A percentile compares a stretch with the other conserved stretches of the same genome.
Evolutionary conservation across 2,113 vertebrate species (phyloP).

Genomic region (Phrynosoma blainvillii): DNA sequence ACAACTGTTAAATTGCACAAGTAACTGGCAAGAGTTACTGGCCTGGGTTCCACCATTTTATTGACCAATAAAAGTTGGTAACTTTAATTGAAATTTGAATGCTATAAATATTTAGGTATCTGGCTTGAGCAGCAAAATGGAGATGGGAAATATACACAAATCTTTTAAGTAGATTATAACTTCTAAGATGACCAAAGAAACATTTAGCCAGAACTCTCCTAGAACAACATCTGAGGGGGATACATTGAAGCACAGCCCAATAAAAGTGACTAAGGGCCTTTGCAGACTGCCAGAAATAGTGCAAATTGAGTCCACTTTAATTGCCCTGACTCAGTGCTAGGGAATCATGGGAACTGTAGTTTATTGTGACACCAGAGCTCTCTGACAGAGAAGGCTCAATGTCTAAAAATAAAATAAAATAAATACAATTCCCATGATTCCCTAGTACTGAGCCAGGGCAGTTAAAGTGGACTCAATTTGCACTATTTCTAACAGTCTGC

Average conservation of each 20-base stretch:
- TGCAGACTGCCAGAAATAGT: too few relatives aligned
- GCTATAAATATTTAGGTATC: slow-evolving; percentile 73
- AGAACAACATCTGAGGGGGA: slow-evolving; percentile 48
- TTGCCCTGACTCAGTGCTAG: too few relatives aligned
- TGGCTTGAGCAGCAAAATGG: slow-evolving; percentile 74
- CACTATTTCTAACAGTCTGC: too few relatives aligned
- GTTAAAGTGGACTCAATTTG: too few relatives aligned
- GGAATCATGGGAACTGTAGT: too few relatives aligned
- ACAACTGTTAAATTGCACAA: slow-evolving; percentile 23
- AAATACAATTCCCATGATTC: too few relatives aligned
- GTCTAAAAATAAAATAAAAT: too few relatives aligned
- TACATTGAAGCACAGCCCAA: slow-evolving; percentile 20
- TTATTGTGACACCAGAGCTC: too few relatives aligned
- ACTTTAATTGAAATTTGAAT: slow-evolving; percentile 71
- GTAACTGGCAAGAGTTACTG: slow-evolving; percentile 29
- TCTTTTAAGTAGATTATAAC: slow-evolving; percentile 71
- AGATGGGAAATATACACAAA: slow-evolving; percentile 75
- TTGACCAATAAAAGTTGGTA: slow-evolving; percentile 53
- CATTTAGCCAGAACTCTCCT: slow-evolving; percentile 55
- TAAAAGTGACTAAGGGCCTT: slow-evolving; percentile 14
- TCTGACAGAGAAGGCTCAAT: too few relatives aligned
- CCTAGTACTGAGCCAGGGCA: too few relatives aligned
- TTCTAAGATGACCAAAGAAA: slow-evolving; percentile 66
- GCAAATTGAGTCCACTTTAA: too few relatives aligned
- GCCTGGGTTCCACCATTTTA: slow-evolving; percentile 23